Percentiles rank a stretch among this genome's conserved stretches.
phyloP scores from a whole-genome alignment of 2,888 invertebrate species.

The Empis livida region DNA sequence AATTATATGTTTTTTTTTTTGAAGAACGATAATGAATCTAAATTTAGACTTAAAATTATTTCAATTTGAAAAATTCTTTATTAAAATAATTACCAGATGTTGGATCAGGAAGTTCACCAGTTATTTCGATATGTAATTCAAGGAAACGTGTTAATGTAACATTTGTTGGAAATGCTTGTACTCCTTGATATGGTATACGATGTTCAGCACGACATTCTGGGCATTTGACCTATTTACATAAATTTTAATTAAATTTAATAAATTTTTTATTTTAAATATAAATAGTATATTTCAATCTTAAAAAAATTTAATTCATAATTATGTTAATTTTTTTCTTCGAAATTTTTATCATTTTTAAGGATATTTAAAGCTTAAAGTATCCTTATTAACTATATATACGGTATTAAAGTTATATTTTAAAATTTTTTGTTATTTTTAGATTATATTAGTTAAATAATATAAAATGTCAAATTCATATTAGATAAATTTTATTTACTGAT shows the following conservation, averaged over 20 bases:
- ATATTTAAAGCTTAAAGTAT: no score
- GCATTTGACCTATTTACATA: conserved; percentile 68
- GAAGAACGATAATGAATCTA: no score
- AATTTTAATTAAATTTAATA: background rate
- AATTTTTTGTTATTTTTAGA: no score
- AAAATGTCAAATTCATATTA: no score
- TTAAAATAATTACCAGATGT: conserved; percentile 47
- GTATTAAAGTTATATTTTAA: no score
- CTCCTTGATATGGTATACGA: conserved; percentile 89
- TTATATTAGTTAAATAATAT: no score
- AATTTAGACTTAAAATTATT: background rate
- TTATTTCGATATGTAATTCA: conserved; percentile 86
- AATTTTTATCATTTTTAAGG: background rate
- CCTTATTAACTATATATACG: no score
- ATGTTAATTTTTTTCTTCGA: background rate
- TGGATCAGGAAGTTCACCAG: conserved; percentile 81
- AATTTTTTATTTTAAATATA: background rate
- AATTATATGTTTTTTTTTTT: no score
- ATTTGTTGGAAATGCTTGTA: conserved; percentile 90
- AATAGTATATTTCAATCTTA: background rate
- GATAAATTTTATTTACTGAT: no score
- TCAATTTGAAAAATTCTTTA: no score
- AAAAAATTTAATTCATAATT: background rate
- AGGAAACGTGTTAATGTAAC: conserved; percentile 89
- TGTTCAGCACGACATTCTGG: conserved; percentile 97